These are phyloP conservation scores for Callosobruchus maculatus DNA, from an alignment of 2,888 invertebrate species.

Conservation along the genomic window DNA sequence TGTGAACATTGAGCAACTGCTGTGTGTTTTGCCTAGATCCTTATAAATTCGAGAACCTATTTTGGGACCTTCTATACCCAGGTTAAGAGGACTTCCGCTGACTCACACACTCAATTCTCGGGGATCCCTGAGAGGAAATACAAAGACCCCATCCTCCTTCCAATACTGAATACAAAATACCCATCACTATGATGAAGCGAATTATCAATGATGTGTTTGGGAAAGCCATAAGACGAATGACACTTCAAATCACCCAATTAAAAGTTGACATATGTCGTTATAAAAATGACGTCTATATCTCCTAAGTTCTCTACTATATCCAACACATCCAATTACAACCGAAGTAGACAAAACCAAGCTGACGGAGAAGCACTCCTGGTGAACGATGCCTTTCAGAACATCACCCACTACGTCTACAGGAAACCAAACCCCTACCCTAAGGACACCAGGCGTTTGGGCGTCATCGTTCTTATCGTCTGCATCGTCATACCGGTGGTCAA, in stretches of 20 bases:
- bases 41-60: too few species aligned
- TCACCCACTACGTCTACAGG: background rate
- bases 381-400: background rate
- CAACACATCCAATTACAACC: background rate
- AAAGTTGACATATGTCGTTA: background rate
- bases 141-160: too few species aligned
- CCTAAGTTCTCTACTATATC: background rate
- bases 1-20: too few species aligned
- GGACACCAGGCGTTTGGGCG: background rate
- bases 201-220: too few species aligned
- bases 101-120: too few species aligned
- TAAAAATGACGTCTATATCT: background rate
- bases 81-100: too few species aligned
- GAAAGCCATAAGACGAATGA: background rate
- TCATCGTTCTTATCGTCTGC: background rate
- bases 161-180: too few species aligned
- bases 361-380: background rate
- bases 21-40: too few species aligned
- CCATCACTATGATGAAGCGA: too few species aligned
- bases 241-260: background rate
- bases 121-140: too few species aligned
- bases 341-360: background rate
- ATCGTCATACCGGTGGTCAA: background rate
- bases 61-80: too few species aligned
- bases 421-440: background rate